These are phyloP conservation scores for Tetramorium parvispinum DNA, from an alignment of 1,140 invertebrate species.

Conservation along the genomic window DNA sequence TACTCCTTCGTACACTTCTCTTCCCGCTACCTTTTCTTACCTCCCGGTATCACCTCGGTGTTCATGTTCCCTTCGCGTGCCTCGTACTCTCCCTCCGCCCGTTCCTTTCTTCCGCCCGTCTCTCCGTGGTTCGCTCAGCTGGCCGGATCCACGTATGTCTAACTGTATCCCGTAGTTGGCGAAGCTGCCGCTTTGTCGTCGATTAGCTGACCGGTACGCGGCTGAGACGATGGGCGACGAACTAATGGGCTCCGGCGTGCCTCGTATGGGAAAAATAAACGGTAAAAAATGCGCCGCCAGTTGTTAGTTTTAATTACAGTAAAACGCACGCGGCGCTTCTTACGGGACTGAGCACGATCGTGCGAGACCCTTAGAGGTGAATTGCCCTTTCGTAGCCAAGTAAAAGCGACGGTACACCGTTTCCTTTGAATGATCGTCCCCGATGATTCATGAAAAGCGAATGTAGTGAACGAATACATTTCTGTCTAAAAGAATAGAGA, in stretches of 20 bases:
- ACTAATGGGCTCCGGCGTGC: conserved; percentile 20
- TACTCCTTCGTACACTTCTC: background rate
- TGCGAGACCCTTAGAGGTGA: background rate
- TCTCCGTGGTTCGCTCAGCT: conserved; percentile 47
- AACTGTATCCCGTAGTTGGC: conserved; percentile 71
- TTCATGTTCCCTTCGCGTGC: conserved; percentile 14
- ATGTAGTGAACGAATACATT: background rate
- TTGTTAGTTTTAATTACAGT: conserved; percentile 59
- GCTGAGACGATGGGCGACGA: conserved; percentile 33
- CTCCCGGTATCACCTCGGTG: conserved; percentile 11
- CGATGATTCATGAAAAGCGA: background rate
- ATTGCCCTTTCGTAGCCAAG: background rate
- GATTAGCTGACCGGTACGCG: conserved; percentile 56
- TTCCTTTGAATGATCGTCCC: background rate
- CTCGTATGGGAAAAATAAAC: conserved; percentile 43
- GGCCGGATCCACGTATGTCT: conserved; percentile 57
- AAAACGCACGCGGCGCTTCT: conserved; percentile 26
- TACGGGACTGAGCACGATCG: background rate
- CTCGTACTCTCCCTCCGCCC: conserved; percentile 24
- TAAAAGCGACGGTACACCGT: background rate
- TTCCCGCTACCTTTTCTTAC: conserved; percentile 40
- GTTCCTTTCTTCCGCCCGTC: conserved; percentile 18
- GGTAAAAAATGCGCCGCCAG: conserved; percentile 36
- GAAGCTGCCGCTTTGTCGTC: conserved; percentile 62
- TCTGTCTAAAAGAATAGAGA: background rate